phyloP scores from a whole-genome alignment of 2,888 invertebrate genomes.

The Metacarcinus magister region DNA sequence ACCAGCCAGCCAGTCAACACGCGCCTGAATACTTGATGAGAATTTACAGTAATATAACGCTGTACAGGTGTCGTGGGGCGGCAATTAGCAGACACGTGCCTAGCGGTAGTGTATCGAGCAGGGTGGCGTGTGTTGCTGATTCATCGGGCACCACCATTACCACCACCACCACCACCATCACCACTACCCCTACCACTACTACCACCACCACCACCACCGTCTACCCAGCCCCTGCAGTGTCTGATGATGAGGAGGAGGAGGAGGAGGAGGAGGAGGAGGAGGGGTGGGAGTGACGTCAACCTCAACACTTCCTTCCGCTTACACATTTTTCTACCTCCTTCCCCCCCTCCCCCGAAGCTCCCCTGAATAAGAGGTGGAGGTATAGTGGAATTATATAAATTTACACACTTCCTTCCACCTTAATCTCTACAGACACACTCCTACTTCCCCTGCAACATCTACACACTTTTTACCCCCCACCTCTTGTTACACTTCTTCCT shows the following conservation, averaged over 20 bases:
- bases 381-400: no score
- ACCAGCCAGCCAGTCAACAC: no score
- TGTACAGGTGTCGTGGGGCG: background rate
- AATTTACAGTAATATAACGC: background rate
- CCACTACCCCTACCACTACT: background rate
- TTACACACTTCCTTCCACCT: background rate
- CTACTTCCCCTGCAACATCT: background rate
- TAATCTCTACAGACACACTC: background rate
- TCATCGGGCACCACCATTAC: background rate
- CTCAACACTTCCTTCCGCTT: no score
- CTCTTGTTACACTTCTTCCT: background rate
- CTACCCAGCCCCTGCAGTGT: background rate
- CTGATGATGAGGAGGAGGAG: no score
- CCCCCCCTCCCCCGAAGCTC: no score
- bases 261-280: no score
- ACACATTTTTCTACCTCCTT: no score
- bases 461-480: background rate
- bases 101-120: background rate
- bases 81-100: background rate
- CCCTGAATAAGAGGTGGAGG: no score
- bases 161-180: background rate
- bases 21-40: background rate
- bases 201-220: background rate
- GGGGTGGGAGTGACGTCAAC: no score
- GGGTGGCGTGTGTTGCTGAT: background rate